These are phyloP conservation scores for Nemotelus nigrinus DNA, from an alignment of 2,888 invertebrate species.

Conservation along the genomic window DNA sequence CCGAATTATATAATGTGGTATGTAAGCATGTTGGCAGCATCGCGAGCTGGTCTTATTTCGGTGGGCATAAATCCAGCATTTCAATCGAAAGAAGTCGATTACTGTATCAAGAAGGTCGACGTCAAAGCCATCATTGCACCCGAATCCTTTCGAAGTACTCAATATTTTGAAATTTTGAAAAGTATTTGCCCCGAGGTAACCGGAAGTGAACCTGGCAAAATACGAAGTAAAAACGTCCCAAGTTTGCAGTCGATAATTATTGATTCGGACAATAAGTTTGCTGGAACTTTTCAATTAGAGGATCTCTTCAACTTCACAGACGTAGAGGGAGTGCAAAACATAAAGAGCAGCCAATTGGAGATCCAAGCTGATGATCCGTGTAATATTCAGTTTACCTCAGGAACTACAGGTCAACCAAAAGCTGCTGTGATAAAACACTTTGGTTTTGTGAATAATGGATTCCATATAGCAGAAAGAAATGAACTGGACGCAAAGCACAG, in stretches of 20 bases:
- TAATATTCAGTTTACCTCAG: conserved; percentile 87
- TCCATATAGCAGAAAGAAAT: conserved; percentile 69
- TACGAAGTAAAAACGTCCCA: conserved; percentile 66
- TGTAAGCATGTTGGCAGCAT: conserved; percentile 74
- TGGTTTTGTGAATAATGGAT: conserved; percentile 79
- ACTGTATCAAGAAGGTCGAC: conserved; percentile 76
- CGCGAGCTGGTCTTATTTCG: conserved; percentile 76
- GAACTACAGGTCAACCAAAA: conserved; percentile 81
- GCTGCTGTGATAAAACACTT: conserved; percentile 78
- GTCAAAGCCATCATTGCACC: conserved; percentile 75
- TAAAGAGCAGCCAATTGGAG: conserved; percentile 63
- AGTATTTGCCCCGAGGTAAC: conserved; percentile 70
- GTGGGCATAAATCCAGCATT: conserved; percentile 84
- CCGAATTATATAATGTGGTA: conserved; percentile 84
- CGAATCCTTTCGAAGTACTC: conserved; percentile 70
- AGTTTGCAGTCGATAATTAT: conserved; percentile 70
- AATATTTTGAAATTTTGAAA: conserved; percentile 75
- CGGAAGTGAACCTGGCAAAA: conserved; percentile 63
- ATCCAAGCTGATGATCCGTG: conserved; percentile 75
- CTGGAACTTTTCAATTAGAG: conserved; percentile 65
- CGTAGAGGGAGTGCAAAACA: conserved; percentile 52
- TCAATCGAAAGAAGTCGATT: conserved; percentile 74
- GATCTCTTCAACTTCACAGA: conserved; percentile 61
- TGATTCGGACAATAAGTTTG: conserved; percentile 65
- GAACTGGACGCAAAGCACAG: conserved; percentile 63